Evolutionary conservation across 1,140 invertebrate species (phyloP).

Genomic region (Drosophila lowei): DNA sequence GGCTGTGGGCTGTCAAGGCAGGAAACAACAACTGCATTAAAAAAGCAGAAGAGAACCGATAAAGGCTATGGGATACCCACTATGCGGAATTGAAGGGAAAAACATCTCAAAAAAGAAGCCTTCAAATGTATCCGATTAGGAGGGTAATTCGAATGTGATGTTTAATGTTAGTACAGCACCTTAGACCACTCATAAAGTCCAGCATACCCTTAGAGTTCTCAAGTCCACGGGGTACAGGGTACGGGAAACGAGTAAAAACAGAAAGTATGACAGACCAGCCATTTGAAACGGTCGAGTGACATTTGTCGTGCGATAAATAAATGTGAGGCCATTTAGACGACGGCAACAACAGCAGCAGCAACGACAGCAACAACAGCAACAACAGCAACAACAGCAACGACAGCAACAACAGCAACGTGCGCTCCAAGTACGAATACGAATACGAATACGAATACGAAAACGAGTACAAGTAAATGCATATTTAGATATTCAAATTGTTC

Average conservation of each 20-base stretch:
- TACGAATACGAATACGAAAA: no score
- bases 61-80: no score
- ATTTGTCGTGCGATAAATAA: constrained; percentile 74
- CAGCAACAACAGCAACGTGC: constrained; percentile 19
- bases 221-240: no score
- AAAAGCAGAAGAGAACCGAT: constrained; percentile 13
- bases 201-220: no score
- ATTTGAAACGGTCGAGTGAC: constrained; percentile 68
- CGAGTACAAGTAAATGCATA: constrained; percentile 46
- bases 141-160: no score
- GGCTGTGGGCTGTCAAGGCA: constrained; percentile 39
- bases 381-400: constrained; percentile 8
- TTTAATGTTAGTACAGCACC: no score
- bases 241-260: constrained; percentile 4
- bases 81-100: no score
- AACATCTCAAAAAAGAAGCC: no score
- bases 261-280: constrained; percentile 41
- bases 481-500: constrained; percentile 71
- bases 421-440: constrained; percentile 1
- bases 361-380: constrained; percentile 6
- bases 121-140: no score
- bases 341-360: constrained; percentile 1
- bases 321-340: constrained; percentile 68
- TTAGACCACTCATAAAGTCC: no score
- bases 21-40: constrained; percentile 17